Conservation (phyloP, 2,797 vertebrate species). For the Neosalanx taihuensis region DNA sequence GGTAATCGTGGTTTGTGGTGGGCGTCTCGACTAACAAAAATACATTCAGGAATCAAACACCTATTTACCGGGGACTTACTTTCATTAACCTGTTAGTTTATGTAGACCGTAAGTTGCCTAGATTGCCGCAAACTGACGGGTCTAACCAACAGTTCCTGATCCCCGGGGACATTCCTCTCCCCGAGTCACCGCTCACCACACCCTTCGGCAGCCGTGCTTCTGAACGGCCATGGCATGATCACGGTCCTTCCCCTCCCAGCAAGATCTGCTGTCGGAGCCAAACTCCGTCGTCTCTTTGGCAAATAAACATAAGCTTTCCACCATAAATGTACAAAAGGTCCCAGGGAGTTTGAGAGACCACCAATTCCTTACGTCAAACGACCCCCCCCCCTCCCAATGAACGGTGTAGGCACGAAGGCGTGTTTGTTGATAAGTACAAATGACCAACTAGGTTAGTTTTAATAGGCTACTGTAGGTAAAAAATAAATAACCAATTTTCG, state of each 20-base stretch:
- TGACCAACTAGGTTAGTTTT: not conserved
- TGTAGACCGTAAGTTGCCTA: not conserved
- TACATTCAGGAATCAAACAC: not conserved
- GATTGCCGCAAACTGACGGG: conserved; percentile 5
- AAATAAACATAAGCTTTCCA: not conserved
- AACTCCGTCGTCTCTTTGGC: not conserved
- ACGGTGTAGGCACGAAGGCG: too few relatives aligned
- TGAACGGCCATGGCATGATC: not conserved
- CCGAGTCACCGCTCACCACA: conserved; percentile 65
- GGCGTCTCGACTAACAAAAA: not conserved
- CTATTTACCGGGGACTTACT: not conserved
- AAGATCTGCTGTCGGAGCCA: not conserved
- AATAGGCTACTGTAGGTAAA: not conserved
- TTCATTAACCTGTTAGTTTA: not conserved
- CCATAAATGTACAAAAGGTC: too few relatives aligned
- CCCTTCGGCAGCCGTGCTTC: conserved; percentile 47
- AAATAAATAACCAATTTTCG: too few relatives aligned
- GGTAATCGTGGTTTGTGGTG: not conserved
- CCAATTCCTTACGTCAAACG: too few relatives aligned
- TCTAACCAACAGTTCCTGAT: conserved; percentile 28
- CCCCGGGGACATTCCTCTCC: conserved; percentile 55
- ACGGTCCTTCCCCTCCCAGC: not conserved
- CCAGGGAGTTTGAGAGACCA: too few relatives aligned
- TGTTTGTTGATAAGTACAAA: too few relatives aligned
- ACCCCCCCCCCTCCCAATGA: too few relatives aligned